Percentiles rank a stretch among this genome's conserved stretches.
Conservation (phyloP, 2,888 invertebrate genomes). For the Cactoblastis cactorum region DNA sequence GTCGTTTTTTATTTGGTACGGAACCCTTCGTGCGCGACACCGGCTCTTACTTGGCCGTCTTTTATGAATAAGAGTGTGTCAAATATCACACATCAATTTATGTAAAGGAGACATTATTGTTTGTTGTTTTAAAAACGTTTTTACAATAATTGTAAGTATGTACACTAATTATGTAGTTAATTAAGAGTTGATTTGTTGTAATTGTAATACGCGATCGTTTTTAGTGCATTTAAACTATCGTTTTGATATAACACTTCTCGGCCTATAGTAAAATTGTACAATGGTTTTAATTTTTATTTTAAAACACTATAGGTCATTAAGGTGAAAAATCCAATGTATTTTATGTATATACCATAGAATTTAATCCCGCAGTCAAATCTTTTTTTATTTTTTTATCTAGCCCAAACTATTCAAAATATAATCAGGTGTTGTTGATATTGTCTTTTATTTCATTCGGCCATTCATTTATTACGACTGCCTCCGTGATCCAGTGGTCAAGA, state of each 20-base stretch:
- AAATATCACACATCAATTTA: not conserved
- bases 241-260: not conserved
- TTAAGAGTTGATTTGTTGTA: conserved; percentile 31
- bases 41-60: too few species aligned
- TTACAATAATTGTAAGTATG: conserved; percentile 33
- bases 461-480: too few species aligned
- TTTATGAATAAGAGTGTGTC: not conserved
- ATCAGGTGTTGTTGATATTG: conserved; percentile 52
- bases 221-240: conserved; percentile 31
- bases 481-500: too few species aligned
- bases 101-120: not conserved
- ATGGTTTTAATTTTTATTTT: not conserved
- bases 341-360: not conserved
- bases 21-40: too few species aligned
- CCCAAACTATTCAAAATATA: conserved; percentile 38
- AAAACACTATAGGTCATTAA: not conserved
- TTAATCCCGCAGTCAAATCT: not conserved
- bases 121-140: conserved; percentile 36
- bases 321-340: not conserved
- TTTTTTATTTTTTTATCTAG: conserved; percentile 20
- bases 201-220: conserved; percentile 21
- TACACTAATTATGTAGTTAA: conserved; percentile 26
- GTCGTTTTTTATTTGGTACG: too few species aligned
- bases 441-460: conserved; percentile 37
- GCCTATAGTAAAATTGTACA: not conserved